Evolutionary conservation across 1,140 invertebrate species (phyloP), one percentile per base, ranked within the genome.

Genomic region (Pectinophora gossypiella): DNA sequence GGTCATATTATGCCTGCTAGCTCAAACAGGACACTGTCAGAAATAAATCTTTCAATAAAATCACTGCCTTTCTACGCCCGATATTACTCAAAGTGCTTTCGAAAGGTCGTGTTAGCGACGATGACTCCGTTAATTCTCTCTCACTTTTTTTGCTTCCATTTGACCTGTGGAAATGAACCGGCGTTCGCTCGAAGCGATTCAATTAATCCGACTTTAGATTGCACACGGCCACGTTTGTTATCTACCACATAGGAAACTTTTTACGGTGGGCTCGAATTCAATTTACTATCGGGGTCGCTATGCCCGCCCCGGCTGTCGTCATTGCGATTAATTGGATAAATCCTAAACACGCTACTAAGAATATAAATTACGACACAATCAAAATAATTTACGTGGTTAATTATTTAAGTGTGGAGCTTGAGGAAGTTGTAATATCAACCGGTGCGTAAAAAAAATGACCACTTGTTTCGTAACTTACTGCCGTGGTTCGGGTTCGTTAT

Each of bases 401-500:
- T 32, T 32, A 32, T 32, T n/a, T 32, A n/a, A 32, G 27, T 32
- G 27, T n/a, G 6, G 9, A n/a, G 27, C n/a, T 12, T 32, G 27
- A 32, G 27, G 27, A 32, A 40, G 36, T 40, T 16, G 36, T 40
- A 6, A 15, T 15, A 40, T 15, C 6, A 40, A 40, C 6, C 13
- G 36, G 16, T 15, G 36, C 36, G 36, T 40, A 7, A 18, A 40
- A 27, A 27, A 40, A 15, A 10, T 15, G 36, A 40, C 12, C 36
- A 53, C 42, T 56, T 46, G 62, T 60, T 64, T 75, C 61, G 64
- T 72, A 72, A 78, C 58, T 54, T 22, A 52, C 51, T 60, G 45
- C 56, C 42, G 50, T 52, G 67, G 56, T 53, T 58, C 59, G 70
- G 69, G 77, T 82, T 72, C 79, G 67, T 78, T 75, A 83, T 84